Evolutionary conservation across 2,113 vertebrate species (phyloP), one percentile per base, ranked within the genome.

Genomic region (Chloebia gouldiae): DNA sequence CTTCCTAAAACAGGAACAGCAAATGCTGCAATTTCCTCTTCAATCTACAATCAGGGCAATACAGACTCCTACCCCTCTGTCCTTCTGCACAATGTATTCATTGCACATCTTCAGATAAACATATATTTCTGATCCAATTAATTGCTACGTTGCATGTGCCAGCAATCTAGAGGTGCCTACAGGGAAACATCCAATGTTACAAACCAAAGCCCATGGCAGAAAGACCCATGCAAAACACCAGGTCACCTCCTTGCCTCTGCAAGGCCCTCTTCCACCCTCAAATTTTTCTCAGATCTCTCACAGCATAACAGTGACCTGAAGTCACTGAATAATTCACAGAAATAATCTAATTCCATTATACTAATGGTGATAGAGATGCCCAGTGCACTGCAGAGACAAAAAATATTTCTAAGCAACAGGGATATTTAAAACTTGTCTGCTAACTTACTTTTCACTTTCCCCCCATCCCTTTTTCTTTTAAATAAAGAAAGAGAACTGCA

Each of bases 381-480:
- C 4, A 19, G 30, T 39, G 30, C 31, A 65, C 17, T 13, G 8
- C 6, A 47, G 10, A 84, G 40, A 59, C 30, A 59, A 86, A 71
- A 64, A 78, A 7, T 66, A 84, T 23, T 81, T 75, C n/a, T 35
- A 70, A 61, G 35, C 10, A 78, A 63, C 10, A 23, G 6, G 6
- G 8, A 37, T 3, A 33, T 45, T 49, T 31, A 53, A 57, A 87
- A 63, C 18, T 66, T 59, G 7, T 6, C 9, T 57, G 40, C 40
- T 83, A 76, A 63, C 3, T 56, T 47, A n/a, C 7, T 54, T 50
- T 30, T 40, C 22, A 25, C 31, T n/a, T 11, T 1, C 3, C 7
- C 40, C 6, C 3, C 1, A 0, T 4, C 9, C 2, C 7, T 51
- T 65, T 59, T 45, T 13, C 2, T 54, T 47, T 61, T 57, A 33